Evolutionary conservation across 2,888 invertebrate genomes (phyloP), one percentile per base, ranked within the genome.

Genomic region (Lasioglossum lativentre): DNA sequence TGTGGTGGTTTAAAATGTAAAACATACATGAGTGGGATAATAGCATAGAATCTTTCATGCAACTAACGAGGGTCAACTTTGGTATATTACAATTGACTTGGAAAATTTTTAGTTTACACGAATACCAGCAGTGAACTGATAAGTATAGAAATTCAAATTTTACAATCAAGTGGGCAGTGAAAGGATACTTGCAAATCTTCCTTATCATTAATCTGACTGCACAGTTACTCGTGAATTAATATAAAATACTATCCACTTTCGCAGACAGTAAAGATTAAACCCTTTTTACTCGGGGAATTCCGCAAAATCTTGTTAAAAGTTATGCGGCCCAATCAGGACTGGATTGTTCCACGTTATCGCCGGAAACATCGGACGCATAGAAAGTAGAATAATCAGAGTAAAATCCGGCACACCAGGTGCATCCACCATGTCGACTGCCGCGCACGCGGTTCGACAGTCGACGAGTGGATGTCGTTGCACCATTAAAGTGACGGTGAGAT

Each of bases 341-440:
- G 23, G 42, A 68, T 63, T 47, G 68, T 71, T 81, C 23, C 59
- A 52, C 40, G 59, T 75, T 75, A 63, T 73, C 47, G 34, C 66
- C 40, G 52, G 47, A 52, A 38, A 40, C 68, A 42, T 19, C 19
- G 38, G 47, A 16, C 38, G 47, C 80, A 30, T 30, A 42, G 52
- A 56, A 83, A 83, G 82, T 82, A 82, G 83, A 66, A 83, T 71
- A 76, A 83, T 76, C 83, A 34, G 34, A 23, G 16, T 42, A 52
- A 47, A 74, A 47, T 84, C 77, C n/a, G 82, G 16, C 73, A 16
- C 42, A 52, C 14, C 66, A 52, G 80, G 63, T 27, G 78, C 78
- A 45, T 19, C 12, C n/a, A 27, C 27, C 34, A 45, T 42, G 45
- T 27, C 59, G 74, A 70, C 52, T 83, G 34, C 16, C 16, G 71